Evolutionary conservation across 2,113 vertebrate genomes (phyloP).

Genomic region (Brachyhypopomus gauderio): DNA sequence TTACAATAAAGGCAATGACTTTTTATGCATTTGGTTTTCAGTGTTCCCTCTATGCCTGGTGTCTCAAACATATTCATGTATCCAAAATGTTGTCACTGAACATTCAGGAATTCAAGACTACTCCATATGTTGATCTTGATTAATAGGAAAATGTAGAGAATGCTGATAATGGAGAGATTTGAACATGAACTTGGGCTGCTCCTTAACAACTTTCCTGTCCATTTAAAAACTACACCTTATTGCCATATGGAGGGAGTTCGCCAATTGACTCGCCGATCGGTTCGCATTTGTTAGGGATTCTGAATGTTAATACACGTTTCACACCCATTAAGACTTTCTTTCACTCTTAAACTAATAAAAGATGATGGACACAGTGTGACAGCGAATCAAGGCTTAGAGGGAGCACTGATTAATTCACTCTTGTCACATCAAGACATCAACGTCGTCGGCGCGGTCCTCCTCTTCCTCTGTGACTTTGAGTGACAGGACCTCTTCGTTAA

Average conservation of each 20-base stretch:
- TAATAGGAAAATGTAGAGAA: too few relatives aligned
- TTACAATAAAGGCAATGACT: slow-evolving; percentile 28
- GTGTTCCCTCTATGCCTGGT: slow-evolving; percentile 75
- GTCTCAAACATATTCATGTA: slow-evolving; percentile 47
- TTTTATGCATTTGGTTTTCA: slow-evolving; percentile 66
- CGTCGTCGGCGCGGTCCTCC: slow-evolving; percentile 87
- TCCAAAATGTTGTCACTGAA: not conserved
- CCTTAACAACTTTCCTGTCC: not conserved
- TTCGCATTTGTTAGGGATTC: not conserved
- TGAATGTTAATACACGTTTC: not conserved
- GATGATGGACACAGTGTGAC: slow-evolving; percentile 38
- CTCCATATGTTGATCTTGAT: too few relatives aligned
- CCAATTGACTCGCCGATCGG: not conserved
- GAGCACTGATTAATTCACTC: slow-evolving; percentile 83
- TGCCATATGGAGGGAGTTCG: not conserved
- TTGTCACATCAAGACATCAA: slow-evolving; percentile 96
- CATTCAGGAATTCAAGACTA: too few relatives aligned
- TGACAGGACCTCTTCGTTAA: slow-evolving; percentile 96
- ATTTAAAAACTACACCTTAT: not conserved
- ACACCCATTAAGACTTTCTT: not conserved
- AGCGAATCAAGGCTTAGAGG: slow-evolving; percentile 79
- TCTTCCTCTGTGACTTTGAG: slow-evolving; percentile 95
- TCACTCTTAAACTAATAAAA: not conserved
- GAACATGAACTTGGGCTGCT: not conserved
- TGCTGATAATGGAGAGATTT: too few relatives aligned